Evolutionary conservation across 1,140 invertebrate species (phyloP).

Genomic region (Teleogryllus occipitalis): DNA sequence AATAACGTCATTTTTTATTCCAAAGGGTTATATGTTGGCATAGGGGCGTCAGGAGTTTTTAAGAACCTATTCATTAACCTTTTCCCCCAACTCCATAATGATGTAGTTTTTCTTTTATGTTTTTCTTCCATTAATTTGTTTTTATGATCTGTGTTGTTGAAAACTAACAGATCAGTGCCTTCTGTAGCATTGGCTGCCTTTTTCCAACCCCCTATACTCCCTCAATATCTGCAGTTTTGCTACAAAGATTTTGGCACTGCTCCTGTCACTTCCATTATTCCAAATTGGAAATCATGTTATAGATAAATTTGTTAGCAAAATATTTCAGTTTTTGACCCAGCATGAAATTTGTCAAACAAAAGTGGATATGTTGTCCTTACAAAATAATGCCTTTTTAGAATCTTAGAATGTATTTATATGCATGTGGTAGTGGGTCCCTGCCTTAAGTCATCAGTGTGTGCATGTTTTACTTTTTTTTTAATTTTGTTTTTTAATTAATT

Average conservation of each 20-base stretch:
- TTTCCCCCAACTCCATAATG: too few relatives aligned
- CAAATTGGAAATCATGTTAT: too few relatives aligned
- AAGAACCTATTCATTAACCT: too few relatives aligned
- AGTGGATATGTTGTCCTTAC: neutral
- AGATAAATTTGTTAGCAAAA: neutral
- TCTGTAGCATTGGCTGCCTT: too few relatives aligned
- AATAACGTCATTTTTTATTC: neutral
- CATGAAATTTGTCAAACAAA: neutral
- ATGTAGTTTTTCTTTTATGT: too few relatives aligned
- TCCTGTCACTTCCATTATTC: too few relatives aligned
- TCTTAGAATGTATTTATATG: neutral
- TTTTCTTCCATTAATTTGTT: too few relatives aligned
- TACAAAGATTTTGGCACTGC: too few relatives aligned
- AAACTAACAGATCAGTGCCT: too few relatives aligned
- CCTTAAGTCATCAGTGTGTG: slow-evolving; percentile 14
- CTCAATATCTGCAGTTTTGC: too few relatives aligned
- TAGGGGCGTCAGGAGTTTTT: neutral
- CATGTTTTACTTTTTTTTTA: neutral
- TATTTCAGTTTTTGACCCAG: neutral
- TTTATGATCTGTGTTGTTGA: too few relatives aligned
- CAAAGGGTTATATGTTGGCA: neutral
- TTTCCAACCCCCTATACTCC: too few relatives aligned
- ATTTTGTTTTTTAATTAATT: neutral
- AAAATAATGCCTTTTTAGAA: neutral
- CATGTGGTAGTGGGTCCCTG: slow-evolving; percentile 18